Base-by-base conservation (phyloP, 2,888 invertebrate species). In the Drosophila ustulata region DNA sequence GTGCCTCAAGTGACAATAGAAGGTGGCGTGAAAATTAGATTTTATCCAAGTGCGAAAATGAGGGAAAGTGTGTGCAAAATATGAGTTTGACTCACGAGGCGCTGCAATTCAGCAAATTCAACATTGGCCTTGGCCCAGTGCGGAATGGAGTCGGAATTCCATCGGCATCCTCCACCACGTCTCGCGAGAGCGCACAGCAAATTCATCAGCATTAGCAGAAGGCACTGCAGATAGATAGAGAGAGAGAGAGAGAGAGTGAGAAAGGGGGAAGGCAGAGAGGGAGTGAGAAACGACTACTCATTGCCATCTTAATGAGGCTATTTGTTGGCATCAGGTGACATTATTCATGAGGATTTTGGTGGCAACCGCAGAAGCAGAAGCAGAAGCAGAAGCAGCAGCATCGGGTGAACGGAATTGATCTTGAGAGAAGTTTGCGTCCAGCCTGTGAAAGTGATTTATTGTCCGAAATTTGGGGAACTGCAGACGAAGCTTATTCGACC, bases 271-370 rank as follows among this genome's bases (percentile, higher is more conserved):
- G 45, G 11, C 25, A 37, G 4, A 28, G 23, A 32, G 45, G 37
- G 25, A 52, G 59, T 49, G 46, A 61, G 59, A 26, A 66, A 76
- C 61, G 53, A 62, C 39, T 41, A 26, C 51, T 41, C 67, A 64
- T 64, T 67, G 75, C 46, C 59, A 53, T 39, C 75, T 43, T 68
- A 80, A 71, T 55, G 64, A 64, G 64, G 43, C 67, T 47, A 71
- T 79, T 45, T 41, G 39, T 41, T 41, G 18, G 39, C 39, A 41
- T 41, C 39, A 41, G 39, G 39, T 41, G 39, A 41, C 39, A 41
- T 41, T 41, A 41, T 41, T 41, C 39, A 41, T 41, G 39, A 7
- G 39, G 39, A 18, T 9, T 45, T 45, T 79, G 37, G 37, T 37
- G 37, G 37, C 37, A 37, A 37, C 37, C 37, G 37, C 37, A 37